Percentiles rank a stretch among this genome's conserved stretches.
Conservation (phyloP, 2,113 vertebrate species). For the Mustela lutreola region DNA sequence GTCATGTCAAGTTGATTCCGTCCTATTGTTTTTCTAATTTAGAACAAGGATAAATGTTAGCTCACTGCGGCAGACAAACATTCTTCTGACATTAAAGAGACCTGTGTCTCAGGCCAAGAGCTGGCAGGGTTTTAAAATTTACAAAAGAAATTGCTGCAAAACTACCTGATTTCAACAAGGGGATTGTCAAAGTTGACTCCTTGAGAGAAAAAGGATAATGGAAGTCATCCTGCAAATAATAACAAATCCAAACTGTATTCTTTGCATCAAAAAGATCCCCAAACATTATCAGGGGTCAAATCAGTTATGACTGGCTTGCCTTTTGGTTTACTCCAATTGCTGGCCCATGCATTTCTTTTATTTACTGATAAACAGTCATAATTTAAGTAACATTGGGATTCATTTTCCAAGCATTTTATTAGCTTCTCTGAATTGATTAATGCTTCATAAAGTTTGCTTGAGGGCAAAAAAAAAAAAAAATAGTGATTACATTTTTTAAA, state of each 20-base stretch:
- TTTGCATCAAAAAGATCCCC: neutral
- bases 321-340: neutral
- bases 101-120: neutral
- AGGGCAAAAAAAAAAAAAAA: neutral
- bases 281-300: neutral
- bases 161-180: neutral
- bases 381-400: conserved; percentile 78
- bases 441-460: conserved; percentile 75
- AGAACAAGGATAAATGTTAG: conserved; percentile 58
- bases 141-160: neutral
- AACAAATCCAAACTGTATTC: neutral
- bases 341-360: conserved; percentile 11
- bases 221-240: neutral
- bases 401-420: conserved; percentile 75
- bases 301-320: conserved; percentile 15
- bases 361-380: conserved; percentile 68
- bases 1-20: neutral
- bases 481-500: neutral
- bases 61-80: neutral
- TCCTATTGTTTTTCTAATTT: neutral
- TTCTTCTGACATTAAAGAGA: neutral
- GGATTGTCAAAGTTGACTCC: neutral
- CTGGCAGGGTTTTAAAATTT: conserved; percentile 36
- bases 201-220: neutral
- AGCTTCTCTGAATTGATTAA: conserved; percentile 76